Evolutionary conservation across 2,113 vertebrate genomes (phyloP).

Genomic region (Seriola quinqueradiata): DNA sequence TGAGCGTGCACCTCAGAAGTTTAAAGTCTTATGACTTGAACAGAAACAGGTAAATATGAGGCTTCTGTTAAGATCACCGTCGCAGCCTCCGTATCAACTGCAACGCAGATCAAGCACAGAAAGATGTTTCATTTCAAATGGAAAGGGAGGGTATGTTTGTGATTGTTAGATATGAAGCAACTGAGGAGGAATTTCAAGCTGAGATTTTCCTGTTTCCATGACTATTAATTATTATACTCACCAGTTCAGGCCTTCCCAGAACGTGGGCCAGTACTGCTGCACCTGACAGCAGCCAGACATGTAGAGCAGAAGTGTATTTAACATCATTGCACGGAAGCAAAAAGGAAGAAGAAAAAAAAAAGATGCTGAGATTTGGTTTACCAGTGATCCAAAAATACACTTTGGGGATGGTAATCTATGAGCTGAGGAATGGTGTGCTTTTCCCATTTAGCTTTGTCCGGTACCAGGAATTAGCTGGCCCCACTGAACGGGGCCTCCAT

Average conservation of each 20-base stretch:
- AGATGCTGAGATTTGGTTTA: constrained; percentile 45
- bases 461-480: constrained; percentile 70
- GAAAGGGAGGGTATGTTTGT: not conserved
- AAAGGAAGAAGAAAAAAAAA: not conserved
- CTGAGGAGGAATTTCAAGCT: not conserved
- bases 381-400: constrained; percentile 47
- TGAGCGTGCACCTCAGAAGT: not conserved
- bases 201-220: not conserved
- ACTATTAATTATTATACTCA: not conserved
- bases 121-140: not conserved
- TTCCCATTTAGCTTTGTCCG: constrained; percentile 51
- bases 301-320: not conserved
- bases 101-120: not conserved
- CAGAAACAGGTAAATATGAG: constrained; percentile 10
- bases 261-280: not conserved
- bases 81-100: not conserved
- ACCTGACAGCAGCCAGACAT: constrained; percentile 6
- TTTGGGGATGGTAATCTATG: constrained; percentile 36
- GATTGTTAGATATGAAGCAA: not conserved
- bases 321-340: constrained; percentile 32
- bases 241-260: not conserved
- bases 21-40: not conserved
- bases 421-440: constrained; percentile 53
- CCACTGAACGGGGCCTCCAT: constrained; percentile 59
- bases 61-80: not conserved